Evolutionary conservation across 1,140 invertebrate genomes (phyloP).

Genomic region (Aplysia californica): DNA sequence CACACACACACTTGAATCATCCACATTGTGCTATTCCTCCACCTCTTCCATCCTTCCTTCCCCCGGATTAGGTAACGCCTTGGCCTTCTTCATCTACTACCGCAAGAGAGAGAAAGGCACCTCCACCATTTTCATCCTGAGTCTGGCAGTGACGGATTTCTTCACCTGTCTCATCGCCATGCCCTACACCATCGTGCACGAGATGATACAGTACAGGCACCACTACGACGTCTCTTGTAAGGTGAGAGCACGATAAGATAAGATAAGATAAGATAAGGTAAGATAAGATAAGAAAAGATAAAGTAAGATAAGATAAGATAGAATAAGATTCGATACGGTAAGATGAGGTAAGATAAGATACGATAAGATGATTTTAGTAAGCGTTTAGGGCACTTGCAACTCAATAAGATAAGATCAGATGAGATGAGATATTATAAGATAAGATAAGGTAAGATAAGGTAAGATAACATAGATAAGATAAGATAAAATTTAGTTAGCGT

Average conservation of each 20-base stretch:
- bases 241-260: not conserved
- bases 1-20: too few relatives aligned
- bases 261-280: not conserved
- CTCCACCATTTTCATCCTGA: conserved; percentile 56
- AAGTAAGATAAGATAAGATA: not conserved
- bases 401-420: too few relatives aligned
- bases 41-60: not conserved
- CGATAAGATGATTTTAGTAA: too few relatives aligned
- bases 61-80: conserved; percentile 45
- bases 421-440: too few relatives aligned
- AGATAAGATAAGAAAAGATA: not conserved
- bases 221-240: not conserved
- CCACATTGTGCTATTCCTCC: too few relatives aligned
- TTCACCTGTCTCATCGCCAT: conserved; percentile 46
- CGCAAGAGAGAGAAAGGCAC: conserved; percentile 51
- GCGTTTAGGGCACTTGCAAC: too few relatives aligned
- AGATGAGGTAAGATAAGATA: too few relatives aligned
- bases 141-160: conserved; percentile 51
- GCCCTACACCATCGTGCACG: conserved; percentile 39
- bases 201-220: not conserved
- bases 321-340: too few relatives aligned
- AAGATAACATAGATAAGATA: too few relatives aligned
- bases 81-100: conserved; percentile 58
- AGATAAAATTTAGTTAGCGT: too few relatives aligned
- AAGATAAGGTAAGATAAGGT: too few relatives aligned